Evolutionary conservation across 64 coral and sea anemone genomes (phyloP), one percentile per base, ranked within the genome.

Genomic region (Exaiptasia diaphana): DNA sequence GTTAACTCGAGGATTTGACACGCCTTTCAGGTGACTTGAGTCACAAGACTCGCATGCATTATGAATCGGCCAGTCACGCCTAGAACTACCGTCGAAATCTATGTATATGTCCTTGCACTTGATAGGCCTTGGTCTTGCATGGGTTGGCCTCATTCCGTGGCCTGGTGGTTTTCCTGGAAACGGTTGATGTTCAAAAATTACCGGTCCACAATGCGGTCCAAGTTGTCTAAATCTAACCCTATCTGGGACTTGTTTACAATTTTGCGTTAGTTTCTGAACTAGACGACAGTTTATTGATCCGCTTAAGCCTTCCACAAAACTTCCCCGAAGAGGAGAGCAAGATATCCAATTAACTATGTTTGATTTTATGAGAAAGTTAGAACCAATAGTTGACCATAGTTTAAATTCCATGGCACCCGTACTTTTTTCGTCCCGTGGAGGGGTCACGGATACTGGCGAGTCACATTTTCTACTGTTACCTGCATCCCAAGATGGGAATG

Each of bases 301-400:
- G 1, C 1, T 3, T 20, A 13, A 35, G 11, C 38, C 0, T 65
- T 35, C n/a, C 9, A 82, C 79, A 43, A 82, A 38, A 23, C 28
- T 32, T 23, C 79, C 79, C 0, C 15, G 15, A 3, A 5, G 4
- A 1, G 79, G 79, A 11, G 8, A 4, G 15, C 79, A 82, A 29
- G 62, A 49, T 26, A 69, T 36, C 79, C 79, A 82, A 26, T 82
- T 82, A 68, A 59, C 70, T 5, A 82, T 82, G 30, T 82, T 82
- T 27, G 79, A 82, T 14, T 82, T 82, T 10, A 82, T 4, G 17
- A 82, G 52, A 28, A 82, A 70, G 17, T 82, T 45, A 4, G 68
- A 22, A 52, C 79, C 79, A 49, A 81, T 64, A 1, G 38, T 29
- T 32, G 15, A 35, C 77, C 77, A 81, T 1, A 64, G 13, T 7